These are phyloP conservation scores for Psittacara wagleri DNA, from an alignment of 2,113 vertebrate species.

Conservation along the genomic window DNA sequence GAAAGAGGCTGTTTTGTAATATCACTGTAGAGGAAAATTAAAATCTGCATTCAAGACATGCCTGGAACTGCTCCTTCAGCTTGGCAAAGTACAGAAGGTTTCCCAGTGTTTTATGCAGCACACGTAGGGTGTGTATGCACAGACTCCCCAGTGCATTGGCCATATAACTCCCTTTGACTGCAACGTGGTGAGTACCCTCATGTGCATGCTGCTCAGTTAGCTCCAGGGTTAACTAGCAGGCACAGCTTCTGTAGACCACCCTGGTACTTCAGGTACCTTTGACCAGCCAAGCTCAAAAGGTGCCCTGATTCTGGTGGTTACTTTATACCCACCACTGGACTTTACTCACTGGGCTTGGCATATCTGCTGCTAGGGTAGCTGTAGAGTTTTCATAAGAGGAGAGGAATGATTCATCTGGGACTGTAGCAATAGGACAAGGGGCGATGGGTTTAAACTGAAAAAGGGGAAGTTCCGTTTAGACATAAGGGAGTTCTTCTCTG, in stretches of 20 bases:
- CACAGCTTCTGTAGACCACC: neutral
- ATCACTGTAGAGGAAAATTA: neutral
- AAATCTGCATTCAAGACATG: neutral
- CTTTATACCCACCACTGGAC: neutral
- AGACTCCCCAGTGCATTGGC: neutral
- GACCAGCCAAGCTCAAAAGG: fast-evolving
- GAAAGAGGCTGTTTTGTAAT: neutral
- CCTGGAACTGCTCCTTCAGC: neutral
- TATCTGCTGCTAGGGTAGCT: neutral
- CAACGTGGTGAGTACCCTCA: neutral
- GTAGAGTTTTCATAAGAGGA: neutral
- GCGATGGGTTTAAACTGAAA: neutral
- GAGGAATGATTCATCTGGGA: neutral
- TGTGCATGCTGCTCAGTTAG: neutral
- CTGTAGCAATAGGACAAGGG: neutral
- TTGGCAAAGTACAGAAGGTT: neutral
- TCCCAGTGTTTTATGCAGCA: neutral
- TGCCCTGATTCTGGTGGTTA: neutral
- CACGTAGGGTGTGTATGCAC: fast-evolving
- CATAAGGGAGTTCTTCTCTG: neutral
- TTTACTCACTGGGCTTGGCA: neutral
- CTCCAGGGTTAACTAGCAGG: fast-evolving
- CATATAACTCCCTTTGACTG: neutral
- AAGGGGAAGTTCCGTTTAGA: neutral
- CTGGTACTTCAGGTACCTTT: neutral